Conservation (phyloP, 2,888 invertebrate species). For the Caenorhabditis plicata region DNA sequence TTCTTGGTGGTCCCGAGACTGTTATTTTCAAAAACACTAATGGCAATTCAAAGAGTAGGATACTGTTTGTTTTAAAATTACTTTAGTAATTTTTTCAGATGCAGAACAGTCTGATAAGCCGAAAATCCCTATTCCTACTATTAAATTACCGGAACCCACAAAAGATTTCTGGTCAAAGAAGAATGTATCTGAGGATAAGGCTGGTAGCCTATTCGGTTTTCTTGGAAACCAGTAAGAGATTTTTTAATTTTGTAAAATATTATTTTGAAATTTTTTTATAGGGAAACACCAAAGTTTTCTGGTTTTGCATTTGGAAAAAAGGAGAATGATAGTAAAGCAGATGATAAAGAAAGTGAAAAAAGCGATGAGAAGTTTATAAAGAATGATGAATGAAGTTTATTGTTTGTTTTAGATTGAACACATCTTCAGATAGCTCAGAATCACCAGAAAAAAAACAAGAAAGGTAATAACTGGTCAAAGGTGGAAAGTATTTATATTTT, state of each 20-base stretch:
- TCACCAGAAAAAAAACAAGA: no score
- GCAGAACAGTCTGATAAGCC: neutral
- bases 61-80: neutral
- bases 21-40: slow-evolving; percentile 42
- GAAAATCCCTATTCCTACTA: slow-evolving; percentile 16
- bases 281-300: slow-evolving; percentile 12
- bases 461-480: no score
- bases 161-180: slow-evolving; percentile 44
- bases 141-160: slow-evolving; percentile 37
- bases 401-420: no score
- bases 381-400: no score
- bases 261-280: neutral
- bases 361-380: neutral
- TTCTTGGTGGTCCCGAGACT: slow-evolving; percentile 33
- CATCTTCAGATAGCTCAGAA: no score
- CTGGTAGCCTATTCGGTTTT: slow-evolving; percentile 23
- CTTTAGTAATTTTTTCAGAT: neutral
- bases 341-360: neutral
- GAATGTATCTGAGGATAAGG: neutral
- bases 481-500: neutral
- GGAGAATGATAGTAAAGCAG: neutral
- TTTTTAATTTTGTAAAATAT: neutral
- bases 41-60: slow-evolving; percentile 1
- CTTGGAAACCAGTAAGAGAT: slow-evolving; percentile 17
- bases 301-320: slow-evolving; percentile 33